These are phyloP conservation scores for Radopholus similis DNA, from an alignment of 1,140 invertebrate genomes.

Conservation along the genomic window DNA sequence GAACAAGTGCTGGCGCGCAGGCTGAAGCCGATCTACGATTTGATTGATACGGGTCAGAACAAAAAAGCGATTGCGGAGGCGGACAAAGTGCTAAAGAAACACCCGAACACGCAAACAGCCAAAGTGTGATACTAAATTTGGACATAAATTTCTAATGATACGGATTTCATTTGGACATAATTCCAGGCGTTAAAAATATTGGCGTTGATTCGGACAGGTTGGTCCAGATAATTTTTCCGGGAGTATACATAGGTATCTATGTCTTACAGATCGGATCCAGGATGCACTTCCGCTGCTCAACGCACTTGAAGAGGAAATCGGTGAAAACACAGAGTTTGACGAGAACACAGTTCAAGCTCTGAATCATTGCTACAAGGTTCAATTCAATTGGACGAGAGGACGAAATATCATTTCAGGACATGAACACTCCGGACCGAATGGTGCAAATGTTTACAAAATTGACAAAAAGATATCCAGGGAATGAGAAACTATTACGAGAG, in stretches of 20 bases:
- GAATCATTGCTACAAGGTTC: constrained; percentile 87
- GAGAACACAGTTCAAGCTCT: constrained; percentile 91
- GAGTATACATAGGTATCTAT: no score
- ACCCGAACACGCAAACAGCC: constrained; percentile 79
- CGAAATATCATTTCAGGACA: constrained; percentile 66
- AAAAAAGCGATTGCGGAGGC: constrained; percentile 95
- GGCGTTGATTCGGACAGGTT: constrained; percentile 78
- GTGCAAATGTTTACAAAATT: constrained; percentile 80
- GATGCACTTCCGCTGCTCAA: constrained; percentile 75
- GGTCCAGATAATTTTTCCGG: constrained; percentile 59
- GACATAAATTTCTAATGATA: no score
- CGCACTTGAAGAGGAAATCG: constrained; percentile 67
- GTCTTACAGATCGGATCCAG: constrained; percentile 61
- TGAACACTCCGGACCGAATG: constrained; percentile 70
- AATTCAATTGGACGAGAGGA: constrained; percentile 67
- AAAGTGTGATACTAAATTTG: constrained; percentile 60
- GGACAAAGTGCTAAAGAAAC: constrained; percentile 89
- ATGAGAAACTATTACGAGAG: constrained; percentile 85
- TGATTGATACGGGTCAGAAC: constrained; percentile 85
- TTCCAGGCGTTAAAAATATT: constrained; percentile 75
- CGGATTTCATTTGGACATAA: no score
- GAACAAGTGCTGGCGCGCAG: no score
- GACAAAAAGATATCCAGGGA: constrained; percentile 75
- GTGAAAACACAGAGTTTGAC: constrained; percentile 71
- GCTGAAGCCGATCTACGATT: no score